phyloP scores from a whole-genome alignment of 2,888 invertebrate species.

The Lagria hirta region DNA sequence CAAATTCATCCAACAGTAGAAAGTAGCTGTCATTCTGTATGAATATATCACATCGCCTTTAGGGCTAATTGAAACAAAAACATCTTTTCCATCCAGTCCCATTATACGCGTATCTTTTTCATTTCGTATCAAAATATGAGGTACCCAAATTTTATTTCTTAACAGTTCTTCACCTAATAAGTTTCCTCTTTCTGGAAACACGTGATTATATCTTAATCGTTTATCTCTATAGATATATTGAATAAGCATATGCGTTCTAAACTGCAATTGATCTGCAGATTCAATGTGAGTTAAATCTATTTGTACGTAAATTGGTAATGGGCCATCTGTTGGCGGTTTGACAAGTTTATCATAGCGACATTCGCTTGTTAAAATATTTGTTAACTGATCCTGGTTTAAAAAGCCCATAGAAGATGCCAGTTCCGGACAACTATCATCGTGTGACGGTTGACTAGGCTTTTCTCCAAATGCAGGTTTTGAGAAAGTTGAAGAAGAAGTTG shows the following conservation, averaged over 20 bases:
- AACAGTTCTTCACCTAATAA: conserved; percentile 73
- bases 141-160: conserved; percentile 77
- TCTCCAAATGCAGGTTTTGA: too few species aligned
- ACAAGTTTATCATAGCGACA: conserved; percentile 77
- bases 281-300: conserved; percentile 83
- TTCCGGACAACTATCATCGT: too few species aligned
- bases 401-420: conserved; percentile 50
- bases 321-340: conserved; percentile 66
- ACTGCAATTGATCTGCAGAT: conserved; percentile 79
- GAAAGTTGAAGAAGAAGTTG: too few species aligned
- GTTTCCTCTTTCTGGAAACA: conserved; percentile 67
- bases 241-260: conserved; percentile 78
- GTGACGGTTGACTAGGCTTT: too few species aligned
- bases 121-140: conserved; percentile 80
- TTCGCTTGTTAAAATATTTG: conserved; percentile 68
- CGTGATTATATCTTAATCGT: conserved; percentile 67
- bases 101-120: conserved; percentile 74
- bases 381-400: conserved; percentile 73
- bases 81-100: conserved; percentile 77
- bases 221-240: conserved; percentile 79
- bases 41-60: conserved; percentile 79
- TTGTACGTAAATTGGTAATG: conserved; percentile 71
- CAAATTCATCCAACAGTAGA: conserved; percentile 83
- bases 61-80: conserved; percentile 76
- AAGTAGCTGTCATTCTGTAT: conserved; percentile 75